Evolutionary conservation across 2,888 invertebrate species (phyloP), one percentile per base, ranked within the genome.

Genomic region (Tolmerus cingulatus): DNA sequence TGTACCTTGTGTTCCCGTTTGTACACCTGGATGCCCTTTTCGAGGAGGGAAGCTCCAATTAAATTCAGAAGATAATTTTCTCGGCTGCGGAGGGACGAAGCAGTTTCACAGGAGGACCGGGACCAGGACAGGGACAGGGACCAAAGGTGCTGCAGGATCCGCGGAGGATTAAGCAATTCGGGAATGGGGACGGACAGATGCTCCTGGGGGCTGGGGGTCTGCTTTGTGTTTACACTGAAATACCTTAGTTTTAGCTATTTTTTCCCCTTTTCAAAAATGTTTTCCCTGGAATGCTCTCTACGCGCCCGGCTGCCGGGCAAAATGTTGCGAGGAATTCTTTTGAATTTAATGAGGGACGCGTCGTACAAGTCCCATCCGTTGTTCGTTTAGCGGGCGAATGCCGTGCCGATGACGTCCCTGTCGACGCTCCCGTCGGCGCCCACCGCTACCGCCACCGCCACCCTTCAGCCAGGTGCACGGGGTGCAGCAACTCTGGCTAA

Each of bases 191-290:
- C 9, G 66, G 66, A 27, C 66, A 27, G 27, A 66, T 27, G 27
- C 19, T 19, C 23, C 66, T 57, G 23, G 2, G 66, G 66, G 8
- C 57, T 57, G 23, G 66, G 66, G 19, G 12, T 66, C 66, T 8
- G 27, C 27, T 66, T 66, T 66, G 78, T 43, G 40, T 78, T 78
- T 40, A 23, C 43, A n/a, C 2, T 5, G 43, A 78, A 40, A 78
- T 78, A 23, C 43, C 46, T 81, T 81, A 46, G 81, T 81, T 81
- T 51, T 81, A 81, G 51, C 55, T 81, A 81, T 81, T 46, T 51
- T 81, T 51, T 66, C 19, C 19, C 66, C 2, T 23, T 66, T 66
- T 23, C 23, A 9, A 9, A 66, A 66, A 66, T 12, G 23, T 23
- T 66, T 23, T 23, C 9, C 8, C 3, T 7, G 51, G 46, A 51